These are phyloP conservation scores for Paratilapia polleni DNA, from an alignment of 2,113 vertebrate genomes.

Conservation along the genomic window DNA sequence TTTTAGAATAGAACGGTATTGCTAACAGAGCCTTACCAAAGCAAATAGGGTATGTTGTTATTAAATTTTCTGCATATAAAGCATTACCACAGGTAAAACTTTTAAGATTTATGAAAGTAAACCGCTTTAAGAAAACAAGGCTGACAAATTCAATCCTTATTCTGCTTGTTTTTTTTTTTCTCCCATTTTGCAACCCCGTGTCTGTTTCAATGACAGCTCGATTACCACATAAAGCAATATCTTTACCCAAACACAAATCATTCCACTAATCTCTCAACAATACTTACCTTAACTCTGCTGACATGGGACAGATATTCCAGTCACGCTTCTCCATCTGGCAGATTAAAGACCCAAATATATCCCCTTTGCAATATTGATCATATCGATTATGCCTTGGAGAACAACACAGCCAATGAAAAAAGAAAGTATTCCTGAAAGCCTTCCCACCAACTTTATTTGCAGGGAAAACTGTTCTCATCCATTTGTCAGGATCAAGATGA, in stretches of 20 bases:
- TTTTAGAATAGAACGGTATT: slow-evolving; percentile 43
- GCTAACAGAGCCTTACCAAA: slow-evolving; percentile 45
- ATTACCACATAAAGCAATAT: slow-evolving; percentile 1
- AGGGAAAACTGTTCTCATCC: slow-evolving; percentile 52
- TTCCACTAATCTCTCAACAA: slow-evolving; percentile 9
- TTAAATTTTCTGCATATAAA: slow-evolving; percentile 63
- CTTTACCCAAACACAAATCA: slow-evolving; percentile 18
- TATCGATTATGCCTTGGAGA: slow-evolving; percentile 48
- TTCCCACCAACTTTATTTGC: slow-evolving; percentile 49
- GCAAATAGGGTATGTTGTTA: slow-evolving; percentile 47
- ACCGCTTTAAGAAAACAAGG: slow-evolving; percentile 24
- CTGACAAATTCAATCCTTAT: slow-evolving; percentile 22
- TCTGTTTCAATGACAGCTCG: slow-evolving; percentile 15
- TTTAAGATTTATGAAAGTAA: slow-evolving; percentile 41
- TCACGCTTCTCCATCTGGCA: slow-evolving; percentile 35
- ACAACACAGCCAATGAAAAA: slow-evolving; percentile 28
- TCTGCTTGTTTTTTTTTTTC: background rate
- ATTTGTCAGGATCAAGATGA: slow-evolving; percentile 67
- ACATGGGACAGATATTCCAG: slow-evolving; percentile 30
- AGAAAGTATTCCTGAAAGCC: slow-evolving; percentile 44
- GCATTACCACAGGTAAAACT: slow-evolving; percentile 41
- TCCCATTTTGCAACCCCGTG: background rate
- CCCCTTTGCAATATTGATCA: slow-evolving; percentile 58
- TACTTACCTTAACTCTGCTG: slow-evolving; percentile 21
- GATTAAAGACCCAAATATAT: slow-evolving; percentile 55